phyloP scores from a whole-genome alignment of 2,888 invertebrate species.

The Magallana nippona region DNA sequence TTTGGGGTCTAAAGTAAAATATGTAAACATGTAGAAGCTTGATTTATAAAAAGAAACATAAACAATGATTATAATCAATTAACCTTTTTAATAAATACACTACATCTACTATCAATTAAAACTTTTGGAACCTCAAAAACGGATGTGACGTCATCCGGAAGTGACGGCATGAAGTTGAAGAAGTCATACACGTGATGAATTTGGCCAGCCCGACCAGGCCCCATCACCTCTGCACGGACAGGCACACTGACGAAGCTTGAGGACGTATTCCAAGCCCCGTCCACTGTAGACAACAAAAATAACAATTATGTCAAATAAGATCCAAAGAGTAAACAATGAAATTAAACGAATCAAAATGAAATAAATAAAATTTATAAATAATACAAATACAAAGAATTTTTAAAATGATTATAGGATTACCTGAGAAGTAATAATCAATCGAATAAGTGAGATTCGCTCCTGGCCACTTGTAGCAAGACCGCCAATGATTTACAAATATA shows the following conservation, averaged over 20 bases:
- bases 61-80: conserved; percentile 47
- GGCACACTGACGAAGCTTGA: conserved; percentile 54
- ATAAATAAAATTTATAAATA: neutral
- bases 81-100: conserved; percentile 50
- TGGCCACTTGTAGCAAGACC: conserved; percentile 65
- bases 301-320: neutral
- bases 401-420: neutral
- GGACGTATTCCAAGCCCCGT: conserved; percentile 50
- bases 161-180: conserved; percentile 55
- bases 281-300: neutral
- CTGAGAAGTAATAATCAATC: conserved; percentile 51
- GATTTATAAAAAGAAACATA: neutral
- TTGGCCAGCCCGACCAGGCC: conserved; percentile 44
- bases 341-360: neutral
- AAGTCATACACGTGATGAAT: conserved; percentile 68
- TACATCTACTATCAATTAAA: too few species aligned
- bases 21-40: neutral
- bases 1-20: conserved; percentile 53
- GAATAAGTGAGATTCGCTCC: conserved; percentile 56
- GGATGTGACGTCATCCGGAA: conserved; percentile 37
- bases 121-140: conserved; percentile 58
- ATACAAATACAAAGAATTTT: neutral
- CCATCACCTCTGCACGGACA: conserved; percentile 56
- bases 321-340: too few species aligned
- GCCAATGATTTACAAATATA: conserved; percentile 65